Base-by-base conservation (phyloP, 2,888 invertebrate genomes). In the Apamea epomidion region DNA sequence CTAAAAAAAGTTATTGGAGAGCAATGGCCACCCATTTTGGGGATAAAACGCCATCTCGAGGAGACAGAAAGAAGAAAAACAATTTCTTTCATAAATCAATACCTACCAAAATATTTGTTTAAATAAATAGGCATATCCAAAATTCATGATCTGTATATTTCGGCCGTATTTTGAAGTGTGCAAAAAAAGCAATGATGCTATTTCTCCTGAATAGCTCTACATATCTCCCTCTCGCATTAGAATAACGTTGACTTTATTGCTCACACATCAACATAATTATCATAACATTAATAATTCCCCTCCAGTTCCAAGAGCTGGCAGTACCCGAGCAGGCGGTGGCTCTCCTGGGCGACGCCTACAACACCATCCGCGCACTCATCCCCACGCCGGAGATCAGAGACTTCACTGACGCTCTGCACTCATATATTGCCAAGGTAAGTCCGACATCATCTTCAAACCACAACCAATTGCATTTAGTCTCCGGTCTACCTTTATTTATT, bases 301-400 rank as follows among this genome's bases (percentile, higher is more conserved):
- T 32, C 0, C 89, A 97, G 97, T 94, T 92, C 91, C 87, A 94
- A 81, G 97, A 94, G 32, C 90, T 97, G 16, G 95, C 97, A n/a
- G 93, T 98, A 0, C 97, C 98, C 0, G 98, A 98, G 16, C 97
- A 97, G 42, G 90, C 97, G 0, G 82, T 98, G 10, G 94, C 94
- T 4, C 92, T 98, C 0, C 81, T 98, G 21, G 95, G 97, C 62
- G 98, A 98, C 82, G 86, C 97, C 0, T 96, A 97, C 84, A 95
- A 95, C 2, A 96, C 97, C 6, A 75, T 98, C 37, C 97, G 97
- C 70, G 97, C 97, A 18, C 90, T 98, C 18, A 92, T 98, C 72
- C 98, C 98, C 10, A 98, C 98, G 0, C 96, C 97, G 0, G 98
- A 98, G 91, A 92, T 98, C 8, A 97, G 96, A 81, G 97, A 97